phyloP scores from a whole-genome alignment of 1,140 invertebrate genomes.

The Zophobas morio region DNA sequence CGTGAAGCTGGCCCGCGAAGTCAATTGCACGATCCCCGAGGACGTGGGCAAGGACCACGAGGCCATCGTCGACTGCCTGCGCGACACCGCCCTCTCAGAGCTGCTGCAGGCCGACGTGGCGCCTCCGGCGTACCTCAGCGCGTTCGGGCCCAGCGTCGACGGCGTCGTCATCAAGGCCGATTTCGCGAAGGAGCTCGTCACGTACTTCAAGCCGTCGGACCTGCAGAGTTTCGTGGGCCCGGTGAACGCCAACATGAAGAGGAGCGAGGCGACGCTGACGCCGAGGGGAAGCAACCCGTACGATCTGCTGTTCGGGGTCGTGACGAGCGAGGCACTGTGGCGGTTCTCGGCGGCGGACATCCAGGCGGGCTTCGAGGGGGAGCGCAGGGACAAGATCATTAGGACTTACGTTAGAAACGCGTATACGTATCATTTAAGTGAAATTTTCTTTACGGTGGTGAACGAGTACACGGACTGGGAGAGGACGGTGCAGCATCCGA shows the following conservation, averaged over 20 bases:
- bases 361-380: slow-evolving; percentile 90
- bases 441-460: slow-evolving; percentile 96
- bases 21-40: slow-evolving; percentile 89
- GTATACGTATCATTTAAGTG: slow-evolving; percentile 94
- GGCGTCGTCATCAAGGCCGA: slow-evolving; percentile 88
- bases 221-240: slow-evolving; percentile 76
- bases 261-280: slow-evolving; percentile 69
- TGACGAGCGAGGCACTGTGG: slow-evolving; percentile 87
- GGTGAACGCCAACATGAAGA: slow-evolving; percentile 75
- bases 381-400: slow-evolving; percentile 90
- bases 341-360: slow-evolving; percentile 88
- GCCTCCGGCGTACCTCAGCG: slow-evolving; percentile 86
- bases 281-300: slow-evolving; percentile 72
- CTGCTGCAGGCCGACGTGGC: slow-evolving; percentile 84
- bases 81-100: slow-evolving; percentile 83
- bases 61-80: slow-evolving; percentile 84
- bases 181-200: slow-evolving; percentile 82
- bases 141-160: slow-evolving; percentile 89
- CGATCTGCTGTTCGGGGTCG: slow-evolving; percentile 87
- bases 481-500: slow-evolving; percentile 90
- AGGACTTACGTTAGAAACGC: slow-evolving; percentile 95
- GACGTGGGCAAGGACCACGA: slow-evolving; percentile 85
- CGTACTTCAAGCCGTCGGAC: slow-evolving; percentile 77
- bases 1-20: slow-evolving; percentile 83
- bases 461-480: slow-evolving; percentile 99